phyloP scores from a whole-genome alignment of 2,797 vertebrate genomes.

The Hephaestus fuliginosus region DNA sequence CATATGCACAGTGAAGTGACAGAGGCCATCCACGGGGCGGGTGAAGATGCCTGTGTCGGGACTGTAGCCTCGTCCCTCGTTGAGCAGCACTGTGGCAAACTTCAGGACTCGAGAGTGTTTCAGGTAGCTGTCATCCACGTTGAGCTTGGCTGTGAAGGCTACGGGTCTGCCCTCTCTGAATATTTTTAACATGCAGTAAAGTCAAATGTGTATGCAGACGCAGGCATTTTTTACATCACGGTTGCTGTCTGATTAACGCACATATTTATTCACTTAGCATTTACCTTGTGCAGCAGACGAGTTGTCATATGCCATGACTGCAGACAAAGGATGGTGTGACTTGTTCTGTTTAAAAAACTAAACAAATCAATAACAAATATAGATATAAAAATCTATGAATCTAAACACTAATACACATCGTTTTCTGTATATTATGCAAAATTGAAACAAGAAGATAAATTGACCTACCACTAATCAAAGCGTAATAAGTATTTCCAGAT shows the following conservation, averaged over 20 bases:
- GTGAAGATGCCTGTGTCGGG: no score
- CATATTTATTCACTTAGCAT: not conserved
- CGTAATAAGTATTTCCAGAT: not conserved
- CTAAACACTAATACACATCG: not conserved
- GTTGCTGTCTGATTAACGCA: not conserved
- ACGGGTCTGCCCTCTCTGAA: not conserved
- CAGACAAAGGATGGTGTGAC: not conserved
- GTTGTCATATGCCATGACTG: conserved; percentile 8
- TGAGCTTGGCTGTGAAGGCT: conserved; percentile 58
- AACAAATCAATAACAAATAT: no score
- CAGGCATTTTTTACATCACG: not conserved
- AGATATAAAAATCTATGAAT: not conserved
- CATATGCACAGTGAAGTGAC: no score
- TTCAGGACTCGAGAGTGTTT: conserved; percentile 18
- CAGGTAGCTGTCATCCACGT: conserved; percentile 21
- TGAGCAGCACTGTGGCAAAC: conserved; percentile 33
- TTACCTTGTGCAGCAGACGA: not conserved
- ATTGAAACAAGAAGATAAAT: not conserved
- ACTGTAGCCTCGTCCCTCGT: conserved; percentile 37
- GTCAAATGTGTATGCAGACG: not conserved
- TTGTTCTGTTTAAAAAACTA: no score
- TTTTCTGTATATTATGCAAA: no score
- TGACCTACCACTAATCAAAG: not conserved
- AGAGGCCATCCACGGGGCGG: no score
- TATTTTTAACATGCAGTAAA: no score